These are phyloP conservation scores for Copsychus sechellarum DNA, from an alignment of 2,113 vertebrate genomes.

Conservation along the genomic window DNA sequence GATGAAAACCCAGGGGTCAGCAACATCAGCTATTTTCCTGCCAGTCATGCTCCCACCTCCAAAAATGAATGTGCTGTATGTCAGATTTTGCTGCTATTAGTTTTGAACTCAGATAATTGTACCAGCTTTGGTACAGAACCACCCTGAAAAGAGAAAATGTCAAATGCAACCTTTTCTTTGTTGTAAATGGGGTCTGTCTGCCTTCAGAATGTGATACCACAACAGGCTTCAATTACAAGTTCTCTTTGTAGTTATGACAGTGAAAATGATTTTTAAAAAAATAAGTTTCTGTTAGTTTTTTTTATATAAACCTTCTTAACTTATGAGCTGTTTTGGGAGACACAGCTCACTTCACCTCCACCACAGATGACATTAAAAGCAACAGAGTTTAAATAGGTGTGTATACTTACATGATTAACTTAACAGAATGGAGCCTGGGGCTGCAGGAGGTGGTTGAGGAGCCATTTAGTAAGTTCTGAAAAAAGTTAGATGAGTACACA, in stretches of 20 bases:
- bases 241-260: neutral
- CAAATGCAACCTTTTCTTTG: neutral
- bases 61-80: neutral
- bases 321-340: neutral
- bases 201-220: neutral
- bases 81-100: neutral
- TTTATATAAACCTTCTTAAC: neutral
- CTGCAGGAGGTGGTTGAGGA: neutral
- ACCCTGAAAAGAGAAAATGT: conserved; percentile 17
- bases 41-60: conserved; percentile 12
- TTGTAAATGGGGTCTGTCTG: neutral
- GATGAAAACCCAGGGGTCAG: conserved; percentile 32
- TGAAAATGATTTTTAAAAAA: neutral
- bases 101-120: conserved; percentile 28
- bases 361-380: neutral
- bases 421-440: neutral
- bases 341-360: neutral
- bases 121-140: neutral
- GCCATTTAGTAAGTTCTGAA: neutral
- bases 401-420: neutral
- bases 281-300: neutral
- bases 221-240: neutral
- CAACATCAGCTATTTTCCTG: conserved; percentile 25
- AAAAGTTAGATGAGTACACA: neutral
- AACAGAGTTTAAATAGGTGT: neutral